phyloP scores from a whole-genome alignment of 64 coral and sea anemone species.

The Pocillopora damicornis region DNA sequence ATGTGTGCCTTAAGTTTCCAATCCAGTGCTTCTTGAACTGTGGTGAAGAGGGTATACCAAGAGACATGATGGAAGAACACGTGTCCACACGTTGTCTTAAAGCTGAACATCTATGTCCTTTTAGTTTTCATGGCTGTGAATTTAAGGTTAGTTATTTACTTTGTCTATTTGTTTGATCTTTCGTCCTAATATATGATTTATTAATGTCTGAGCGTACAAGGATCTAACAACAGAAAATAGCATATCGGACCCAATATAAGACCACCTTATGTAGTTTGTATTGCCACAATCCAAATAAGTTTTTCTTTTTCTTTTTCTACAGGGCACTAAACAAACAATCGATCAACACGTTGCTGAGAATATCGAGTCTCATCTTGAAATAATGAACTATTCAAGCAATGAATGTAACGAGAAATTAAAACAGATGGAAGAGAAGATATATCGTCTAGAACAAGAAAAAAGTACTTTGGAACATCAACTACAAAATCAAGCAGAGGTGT shows the following conservation, averaged over 20 bases:
- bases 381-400: neutral
- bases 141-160: neutral
- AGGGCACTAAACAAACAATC: neutral
- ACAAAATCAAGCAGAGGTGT: neutral
- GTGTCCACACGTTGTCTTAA: neutral
- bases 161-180: neutral
- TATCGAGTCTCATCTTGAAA: neutral
- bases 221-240: no score
- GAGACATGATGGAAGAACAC: neutral
- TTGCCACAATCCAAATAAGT: no score
- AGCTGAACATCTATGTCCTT: neutral
- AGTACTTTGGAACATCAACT: neutral
- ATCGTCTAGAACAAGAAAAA: neutral
- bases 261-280: no score
- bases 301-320: neutral
- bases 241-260: no score
- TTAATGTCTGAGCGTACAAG: neutral
- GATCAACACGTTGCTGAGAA: neutral
- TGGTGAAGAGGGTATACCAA: neutral
- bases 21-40: neutral
- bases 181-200: neutral
- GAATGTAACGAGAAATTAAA: neutral
- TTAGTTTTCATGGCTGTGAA: neutral
- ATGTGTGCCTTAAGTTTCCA: neutral
- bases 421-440: neutral